Base-by-base conservation (phyloP, 2,797 vertebrate genomes). In the Glossophaga mutica region DNA sequence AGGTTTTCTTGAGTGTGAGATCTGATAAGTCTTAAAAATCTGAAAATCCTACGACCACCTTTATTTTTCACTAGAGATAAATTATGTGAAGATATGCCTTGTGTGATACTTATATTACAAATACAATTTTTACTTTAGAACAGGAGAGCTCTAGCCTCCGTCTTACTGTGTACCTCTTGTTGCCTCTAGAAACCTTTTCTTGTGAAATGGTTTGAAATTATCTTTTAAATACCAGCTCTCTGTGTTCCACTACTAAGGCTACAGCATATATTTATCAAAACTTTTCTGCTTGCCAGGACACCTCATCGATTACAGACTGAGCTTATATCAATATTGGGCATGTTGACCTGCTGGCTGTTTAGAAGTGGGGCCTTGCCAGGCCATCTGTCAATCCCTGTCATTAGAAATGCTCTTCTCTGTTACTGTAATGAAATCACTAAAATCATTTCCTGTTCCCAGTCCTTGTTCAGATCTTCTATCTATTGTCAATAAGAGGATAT, bases 401-500 rank as follows among this genome's bases (percentile, higher is more conserved):
- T 65, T 97, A 98, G 98, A 98, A 98, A 92, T 93, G 93, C 96
- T 97, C 98, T 97, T 98, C 98, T 98, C 97, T 96, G 90, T 98
- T 97, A 97, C 92, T 96, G 96, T 99, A 99, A 99, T 99, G 99
- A 99, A 98, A 99, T 98, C 98, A 97, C 97, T 98, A 98, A 98
- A 98, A 98, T 99, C 94, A 99, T 99, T 99, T 99, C 99, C 99
- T 99, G 98, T 98, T 96, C 98, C 96, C 91, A 96, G 93, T 92
- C 94, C 96, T 92, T 97, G 90, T 95, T 96, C 95, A 97, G 94
- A 97, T 96, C 96, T 97, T 98, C 98, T 98, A 99, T 99, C 99
- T 99, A 98, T 96, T 99, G 99, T 99, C 99, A 99, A 99, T 99
- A 99, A 97, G 90, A 98, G 98, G 98, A 99, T 99, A 99, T 99